Percentiles rank a stretch among this genome's conserved stretches.
These are phyloP conservation scores for Myotis lucifugus DNA, from an alignment of 2,113 vertebrate species.

Conservation along the genomic window DNA sequence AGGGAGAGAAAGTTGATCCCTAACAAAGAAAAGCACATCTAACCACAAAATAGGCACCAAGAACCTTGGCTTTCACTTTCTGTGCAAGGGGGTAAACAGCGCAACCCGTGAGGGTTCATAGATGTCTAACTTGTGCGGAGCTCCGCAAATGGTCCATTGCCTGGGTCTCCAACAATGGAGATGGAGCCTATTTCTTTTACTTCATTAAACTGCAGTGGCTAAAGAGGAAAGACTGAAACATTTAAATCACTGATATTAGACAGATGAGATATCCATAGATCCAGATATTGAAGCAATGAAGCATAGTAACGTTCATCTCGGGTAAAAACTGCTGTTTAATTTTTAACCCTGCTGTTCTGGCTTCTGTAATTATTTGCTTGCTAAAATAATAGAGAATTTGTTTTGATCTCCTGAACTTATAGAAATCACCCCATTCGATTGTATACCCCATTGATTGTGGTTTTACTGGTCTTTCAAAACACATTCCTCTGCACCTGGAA, in stretches of 20 bases:
- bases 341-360: no score
- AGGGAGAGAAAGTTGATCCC: neutral
- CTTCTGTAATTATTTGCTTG: no score
- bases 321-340: no score
- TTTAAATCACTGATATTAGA: neutral
- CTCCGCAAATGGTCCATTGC: neutral
- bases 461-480: no score
- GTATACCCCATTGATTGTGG: no score
- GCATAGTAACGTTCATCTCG: no score
- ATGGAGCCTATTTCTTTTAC: constrained; percentile 17
- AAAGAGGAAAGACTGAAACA: neutral
- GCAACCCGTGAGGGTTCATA: neutral
- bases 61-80: neutral
- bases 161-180: neutral
- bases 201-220: neutral
- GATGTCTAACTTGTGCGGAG: neutral
- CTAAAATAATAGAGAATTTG: no score
- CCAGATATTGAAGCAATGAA: no score
- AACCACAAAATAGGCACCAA: neutral
- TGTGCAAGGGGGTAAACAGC: neutral
- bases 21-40: constrained; percentile 1
- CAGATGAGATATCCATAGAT: neutral
- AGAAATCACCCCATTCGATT: no score
- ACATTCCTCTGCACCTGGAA: no score
- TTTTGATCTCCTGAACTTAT: no score